Conservation (phyloP, 2,113 vertebrate genomes). For the Spea bombifrons region DNA sequence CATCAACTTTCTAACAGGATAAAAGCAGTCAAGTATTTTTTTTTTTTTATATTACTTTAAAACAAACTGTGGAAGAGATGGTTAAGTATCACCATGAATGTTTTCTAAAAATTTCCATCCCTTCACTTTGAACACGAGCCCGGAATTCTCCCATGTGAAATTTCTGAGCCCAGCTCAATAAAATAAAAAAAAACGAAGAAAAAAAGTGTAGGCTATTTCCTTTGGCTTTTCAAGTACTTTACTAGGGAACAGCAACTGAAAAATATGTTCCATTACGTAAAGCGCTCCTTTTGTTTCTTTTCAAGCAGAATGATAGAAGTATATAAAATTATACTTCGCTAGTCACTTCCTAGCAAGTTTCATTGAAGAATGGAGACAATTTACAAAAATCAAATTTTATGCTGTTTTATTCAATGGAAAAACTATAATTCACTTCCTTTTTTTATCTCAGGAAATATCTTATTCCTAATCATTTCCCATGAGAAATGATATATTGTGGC, state of each 20-base stretch:
- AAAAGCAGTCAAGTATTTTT: conserved; percentile 34
- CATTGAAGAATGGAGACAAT: neutral
- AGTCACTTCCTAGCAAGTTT: conserved; percentile 20
- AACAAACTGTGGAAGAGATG: conserved; percentile 53
- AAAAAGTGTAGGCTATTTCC: conserved; percentile 51
- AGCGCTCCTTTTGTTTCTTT: conserved; percentile 46
- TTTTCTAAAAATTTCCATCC: conserved; percentile 65
- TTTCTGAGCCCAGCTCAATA: conserved; percentile 53
- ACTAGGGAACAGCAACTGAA: conserved; percentile 52
- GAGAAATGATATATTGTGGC: no score
- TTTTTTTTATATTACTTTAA: conserved; percentile 51
- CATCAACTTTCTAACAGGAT: conserved; percentile 50
- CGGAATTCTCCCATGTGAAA: conserved; percentile 61
- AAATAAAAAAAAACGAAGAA: conserved; percentile 44
- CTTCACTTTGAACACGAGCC: conserved; percentile 57
- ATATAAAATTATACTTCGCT: conserved; percentile 34
- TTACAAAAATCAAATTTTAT: neutral
- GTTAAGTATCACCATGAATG: conserved; percentile 58
- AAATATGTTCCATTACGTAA: conserved; percentile 58
- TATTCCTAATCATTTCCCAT: neutral
- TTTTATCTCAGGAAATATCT: neutral
- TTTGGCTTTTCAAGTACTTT: conserved; percentile 57
- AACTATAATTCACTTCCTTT: neutral
- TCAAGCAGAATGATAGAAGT: conserved; percentile 51
- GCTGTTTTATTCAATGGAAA: neutral